Conservation (phyloP, 2,113 vertebrate genomes). For the Macaca fascicularis region DNA sequence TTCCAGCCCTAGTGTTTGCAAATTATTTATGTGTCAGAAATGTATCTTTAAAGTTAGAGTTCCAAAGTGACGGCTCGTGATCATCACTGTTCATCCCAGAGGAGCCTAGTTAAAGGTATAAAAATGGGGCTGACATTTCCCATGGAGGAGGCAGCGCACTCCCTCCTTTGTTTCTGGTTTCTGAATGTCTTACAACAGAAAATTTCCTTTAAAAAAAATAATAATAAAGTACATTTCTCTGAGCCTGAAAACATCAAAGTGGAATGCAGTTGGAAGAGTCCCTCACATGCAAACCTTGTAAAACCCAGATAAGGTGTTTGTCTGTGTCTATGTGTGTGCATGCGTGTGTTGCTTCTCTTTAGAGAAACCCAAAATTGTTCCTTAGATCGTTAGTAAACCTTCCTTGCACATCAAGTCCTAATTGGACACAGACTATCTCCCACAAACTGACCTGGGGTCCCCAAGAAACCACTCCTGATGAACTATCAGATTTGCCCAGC, state of each 20-base stretch:
- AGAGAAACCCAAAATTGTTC: constrained; percentile 42
- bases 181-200: constrained; percentile 25
- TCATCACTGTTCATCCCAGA: neutral
- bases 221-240: neutral
- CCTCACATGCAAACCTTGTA: neutral
- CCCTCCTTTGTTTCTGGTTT: neutral
- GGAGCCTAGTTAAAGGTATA: neutral
- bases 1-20: constrained; percentile 61
- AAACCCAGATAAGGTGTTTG: neutral
- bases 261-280: neutral
- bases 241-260: constrained; percentile 1
- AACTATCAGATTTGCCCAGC: constrained; percentile 68
- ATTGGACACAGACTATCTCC: constrained; percentile 72
- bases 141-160: accelerated
- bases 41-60: constrained; percentile 45
- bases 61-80: neutral
- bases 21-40: constrained; percentile 68
- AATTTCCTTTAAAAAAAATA: neutral
- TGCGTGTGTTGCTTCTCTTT: constrained; percentile 14
- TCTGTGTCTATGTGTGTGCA: neutral
- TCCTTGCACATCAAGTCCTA: constrained; percentile 52
- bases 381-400: constrained; percentile 40
- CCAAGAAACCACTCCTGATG: constrained; percentile 61
- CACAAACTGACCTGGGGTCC: constrained; percentile 47
- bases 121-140: neutral